Base-by-base conservation (phyloP, 1,140 invertebrate genomes). In the Triops longicaudatus region DNA sequence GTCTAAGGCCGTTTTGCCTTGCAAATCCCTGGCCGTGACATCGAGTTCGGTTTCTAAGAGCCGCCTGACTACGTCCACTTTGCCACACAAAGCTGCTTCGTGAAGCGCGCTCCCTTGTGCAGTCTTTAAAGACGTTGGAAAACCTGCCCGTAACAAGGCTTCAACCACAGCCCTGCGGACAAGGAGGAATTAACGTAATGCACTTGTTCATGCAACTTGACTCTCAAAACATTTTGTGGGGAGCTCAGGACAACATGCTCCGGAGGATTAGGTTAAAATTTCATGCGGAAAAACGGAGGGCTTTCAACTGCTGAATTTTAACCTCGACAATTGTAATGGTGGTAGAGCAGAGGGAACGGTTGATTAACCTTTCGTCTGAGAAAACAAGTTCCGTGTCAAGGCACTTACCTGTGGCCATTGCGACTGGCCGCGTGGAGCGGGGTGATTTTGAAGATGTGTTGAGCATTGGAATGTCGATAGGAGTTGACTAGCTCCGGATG, bases 71-170 rank as follows among this genome's bases (percentile, higher is more conserved):
- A 97, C 94, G 79, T 95, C 93, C 79, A 93, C 89, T 86, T 98
- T 98, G 74, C 96, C 96, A 85, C 92, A 97, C 7, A 97, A 87
- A 0, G 95, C 95, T 1, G 96, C 96, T 82, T 98, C 95, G 85
- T 98, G 97, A 78, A 99, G 87, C 0, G 96, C 94, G 1, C 94
- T 96, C 0, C 97, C 97, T 31, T 90, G 89, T 74, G 90, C 89
- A 1, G 96, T 97, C 79, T 93, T 86, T 1, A 93, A 88, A 84
- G 98, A 97, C 0, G 97, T 92, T 82, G 94, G 90, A 80, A 97
- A 91, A 1, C 95, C 96, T 44, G 93, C 91, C 26, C 90, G 87
- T 71, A 97, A 85, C 6, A 98, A 86, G 0, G 91, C 88, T 80
- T 91, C 89, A 41, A 98, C 94, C 17, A 97, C 93, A 44, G 90